Evolutionary conservation across 1,140 invertebrate genomes (phyloP).

Genomic region (Ylistrum balloti): DNA sequence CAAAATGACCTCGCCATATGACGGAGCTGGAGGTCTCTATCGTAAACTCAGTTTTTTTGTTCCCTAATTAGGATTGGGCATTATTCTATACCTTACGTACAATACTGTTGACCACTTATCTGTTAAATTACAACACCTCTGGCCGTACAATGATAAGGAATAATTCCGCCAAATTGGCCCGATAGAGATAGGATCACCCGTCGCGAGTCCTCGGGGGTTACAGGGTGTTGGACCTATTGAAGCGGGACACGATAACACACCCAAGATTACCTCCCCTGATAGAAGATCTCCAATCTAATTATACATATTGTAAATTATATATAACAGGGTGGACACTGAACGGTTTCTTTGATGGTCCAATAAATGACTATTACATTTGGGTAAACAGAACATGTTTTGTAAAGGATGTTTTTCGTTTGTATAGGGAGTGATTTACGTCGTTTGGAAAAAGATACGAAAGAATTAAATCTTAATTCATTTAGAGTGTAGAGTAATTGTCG

Average conservation of each 20-base stretch:
- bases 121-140: constrained; percentile 4
- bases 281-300: constrained; percentile 1
- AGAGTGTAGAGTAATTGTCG: no score
- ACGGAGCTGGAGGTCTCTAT: not conserved
- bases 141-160: constrained; percentile 32
- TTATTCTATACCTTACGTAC: constrained; percentile 9
- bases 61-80: not conserved
- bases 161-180: constrained; percentile 8
- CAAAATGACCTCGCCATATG: not conserved
- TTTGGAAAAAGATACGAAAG: not conserved
- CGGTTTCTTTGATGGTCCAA: not conserved
- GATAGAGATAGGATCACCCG: constrained; percentile 27
- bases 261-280: constrained; percentile 16
- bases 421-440: not conserved
- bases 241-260: not conserved
- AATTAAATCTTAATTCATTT: no score
- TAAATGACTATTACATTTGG: constrained; percentile 12
- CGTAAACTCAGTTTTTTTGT: not conserved
- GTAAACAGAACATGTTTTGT: constrained; percentile 29
- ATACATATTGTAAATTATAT: constrained; percentile 36
- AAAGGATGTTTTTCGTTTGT: not conserved
- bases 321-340: not conserved
- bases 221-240: constrained; percentile 5
- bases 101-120: constrained; percentile 12
- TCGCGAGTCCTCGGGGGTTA: not conserved